phyloP scores from a whole-genome alignment of 2,113 vertebrate species.

The Propithecus coquereli region DNA sequence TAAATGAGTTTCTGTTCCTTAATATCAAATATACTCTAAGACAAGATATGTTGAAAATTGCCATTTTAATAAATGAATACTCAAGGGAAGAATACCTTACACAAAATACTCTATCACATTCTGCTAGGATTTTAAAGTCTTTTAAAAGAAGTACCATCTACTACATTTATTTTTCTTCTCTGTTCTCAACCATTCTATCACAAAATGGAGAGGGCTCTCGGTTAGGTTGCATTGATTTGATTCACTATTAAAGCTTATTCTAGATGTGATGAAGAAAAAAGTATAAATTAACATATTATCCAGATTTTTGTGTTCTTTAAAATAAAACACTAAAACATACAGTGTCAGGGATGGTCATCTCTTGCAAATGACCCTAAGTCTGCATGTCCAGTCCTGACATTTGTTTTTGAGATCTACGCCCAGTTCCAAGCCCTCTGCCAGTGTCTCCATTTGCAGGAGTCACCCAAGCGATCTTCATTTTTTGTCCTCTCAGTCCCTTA shows the following conservation, averaged over 20 bases:
- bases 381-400: neutral
- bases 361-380: neutral
- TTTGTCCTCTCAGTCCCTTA: neutral
- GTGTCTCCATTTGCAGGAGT: neutral
- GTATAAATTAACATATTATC: neutral
- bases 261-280: neutral
- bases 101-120: neutral
- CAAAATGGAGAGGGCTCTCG: neutral
- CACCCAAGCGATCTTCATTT: neutral
- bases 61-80: conserved; percentile 22
- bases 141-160: neutral
- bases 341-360: neutral
- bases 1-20: neutral
- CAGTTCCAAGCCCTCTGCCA: neutral
- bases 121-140: neutral
- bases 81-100: neutral
- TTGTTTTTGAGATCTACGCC: neutral
- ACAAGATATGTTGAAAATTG: neutral
- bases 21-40: conserved; percentile 1
- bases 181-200: neutral
- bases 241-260: neutral
- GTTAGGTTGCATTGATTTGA: neutral
- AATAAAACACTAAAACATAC: neutral
- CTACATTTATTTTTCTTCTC: neutral
- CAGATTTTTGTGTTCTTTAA: neutral